A percentile compares a stretch with the other conserved stretches of the same genome.
phyloP scores from a whole-genome alignment of 2,888 invertebrate species.

The Drosophila anomalata region DNA sequence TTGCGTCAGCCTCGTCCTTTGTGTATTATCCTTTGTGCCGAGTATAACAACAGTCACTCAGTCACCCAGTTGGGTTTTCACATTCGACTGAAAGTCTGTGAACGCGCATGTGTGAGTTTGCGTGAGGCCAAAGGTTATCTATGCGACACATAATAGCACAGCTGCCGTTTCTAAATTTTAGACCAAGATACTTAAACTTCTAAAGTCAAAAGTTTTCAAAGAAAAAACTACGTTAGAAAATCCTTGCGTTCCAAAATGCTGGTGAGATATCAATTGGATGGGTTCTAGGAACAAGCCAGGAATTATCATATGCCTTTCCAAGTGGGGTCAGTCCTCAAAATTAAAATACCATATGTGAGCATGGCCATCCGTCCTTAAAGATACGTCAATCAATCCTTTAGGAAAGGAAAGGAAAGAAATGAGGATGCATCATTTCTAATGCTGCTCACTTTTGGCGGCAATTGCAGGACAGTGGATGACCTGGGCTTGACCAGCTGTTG shows the following conservation, averaged over 20 bases:
- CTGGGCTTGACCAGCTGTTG: constrained; percentile 67
- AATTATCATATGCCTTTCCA: background rate
- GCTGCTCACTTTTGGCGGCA: constrained; percentile 70
- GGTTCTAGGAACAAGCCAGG: background rate
- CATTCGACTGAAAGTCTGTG: constrained; percentile 20
- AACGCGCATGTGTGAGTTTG: constrained; percentile 46
- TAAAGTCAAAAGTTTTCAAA: background rate
- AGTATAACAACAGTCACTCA: constrained; percentile 46
- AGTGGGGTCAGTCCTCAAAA: background rate
- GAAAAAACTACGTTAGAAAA: background rate
- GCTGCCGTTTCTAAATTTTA: constrained; percentile 59
- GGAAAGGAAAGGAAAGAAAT: background rate
- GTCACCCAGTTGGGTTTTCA: constrained; percentile 49
- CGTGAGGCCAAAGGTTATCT: constrained; percentile 79
- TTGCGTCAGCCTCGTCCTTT: constrained; percentile 74
- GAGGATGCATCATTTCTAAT: constrained; percentile 49
- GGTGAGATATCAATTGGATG: no score
- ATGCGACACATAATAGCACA: constrained; percentile 73
- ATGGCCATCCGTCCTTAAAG: constrained; percentile 24
- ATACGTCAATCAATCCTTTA: constrained; percentile 52
- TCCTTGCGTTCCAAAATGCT: no score
- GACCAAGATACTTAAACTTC: constrained; percentile 7
- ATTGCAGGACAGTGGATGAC: constrained; percentile 59
- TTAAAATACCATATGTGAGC: background rate
- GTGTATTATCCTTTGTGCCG: constrained; percentile 72